A percentile compares a stretch with the other conserved stretches of the same genome.
phyloP scores from a whole-genome alignment of 2,113 vertebrate genomes.

The Podarcis raffonei region DNA sequence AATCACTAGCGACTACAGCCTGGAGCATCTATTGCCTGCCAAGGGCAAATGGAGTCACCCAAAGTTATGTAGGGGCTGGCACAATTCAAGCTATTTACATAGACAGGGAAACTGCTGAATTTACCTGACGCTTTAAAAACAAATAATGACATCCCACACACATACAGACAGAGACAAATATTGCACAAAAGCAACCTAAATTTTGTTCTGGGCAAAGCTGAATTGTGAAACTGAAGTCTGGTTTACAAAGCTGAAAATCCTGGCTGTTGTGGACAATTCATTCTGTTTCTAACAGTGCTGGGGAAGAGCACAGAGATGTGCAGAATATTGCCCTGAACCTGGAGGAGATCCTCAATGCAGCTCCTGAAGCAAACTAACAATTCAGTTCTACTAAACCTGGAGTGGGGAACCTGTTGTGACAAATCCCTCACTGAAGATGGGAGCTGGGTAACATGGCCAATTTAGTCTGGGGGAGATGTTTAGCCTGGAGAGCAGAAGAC shows the following conservation, averaged over 20 bases:
- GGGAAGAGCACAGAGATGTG: neutral
- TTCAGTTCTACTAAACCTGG: neutral
- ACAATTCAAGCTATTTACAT: neutral
- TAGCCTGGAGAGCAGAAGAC: too few species aligned
- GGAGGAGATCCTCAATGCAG: neutral
- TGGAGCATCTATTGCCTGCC: neutral
- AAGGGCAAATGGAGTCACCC: conserved; percentile 14
- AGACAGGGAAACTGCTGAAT: neutral
- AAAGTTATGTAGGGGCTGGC: neutral
- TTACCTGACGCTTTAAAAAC: neutral
- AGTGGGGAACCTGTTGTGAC: too few species aligned
- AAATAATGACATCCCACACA: neutral
- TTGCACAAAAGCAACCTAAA: neutral
- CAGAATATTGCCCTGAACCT: neutral
- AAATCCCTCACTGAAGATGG: too few species aligned
- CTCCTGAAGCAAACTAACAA: neutral
- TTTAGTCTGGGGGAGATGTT: too few species aligned
- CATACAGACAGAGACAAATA: neutral
- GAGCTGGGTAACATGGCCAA: too few species aligned
- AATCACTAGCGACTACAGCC: neutral
- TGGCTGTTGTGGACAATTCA: neutral
- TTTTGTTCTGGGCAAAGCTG: too few species aligned
- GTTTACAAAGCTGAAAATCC: too few species aligned
- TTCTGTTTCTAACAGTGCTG: neutral
- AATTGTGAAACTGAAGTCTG: neutral